Conservation (phyloP, 1,140 invertebrate species). For the Dinothrombium tinctorium region DNA sequence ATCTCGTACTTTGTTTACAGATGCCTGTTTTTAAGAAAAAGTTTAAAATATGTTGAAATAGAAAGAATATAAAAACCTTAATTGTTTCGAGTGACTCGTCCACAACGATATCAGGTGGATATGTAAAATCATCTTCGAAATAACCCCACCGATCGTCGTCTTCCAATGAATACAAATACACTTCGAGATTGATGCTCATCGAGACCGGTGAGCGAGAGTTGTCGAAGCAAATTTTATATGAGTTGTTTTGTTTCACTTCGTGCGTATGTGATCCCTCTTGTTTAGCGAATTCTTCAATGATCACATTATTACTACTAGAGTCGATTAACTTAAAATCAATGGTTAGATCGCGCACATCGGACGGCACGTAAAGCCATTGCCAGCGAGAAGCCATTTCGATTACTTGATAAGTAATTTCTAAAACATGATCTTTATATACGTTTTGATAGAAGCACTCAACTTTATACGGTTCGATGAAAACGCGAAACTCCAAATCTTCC, state of each 20-base stretch:
- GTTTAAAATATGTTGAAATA: slow-evolving; percentile 6
- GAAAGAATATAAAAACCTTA: slow-evolving; percentile 11
- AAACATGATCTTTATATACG: slow-evolving; percentile 29
- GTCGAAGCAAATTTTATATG: slow-evolving; percentile 57
- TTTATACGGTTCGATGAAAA: slow-evolving; percentile 33
- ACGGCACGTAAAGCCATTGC: slow-evolving; percentile 2
- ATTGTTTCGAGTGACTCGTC: slow-evolving; percentile 14
- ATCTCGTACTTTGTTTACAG: slow-evolving; percentile 30
- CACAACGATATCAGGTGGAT: slow-evolving; percentile 12
- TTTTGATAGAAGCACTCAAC: slow-evolving; percentile 42
- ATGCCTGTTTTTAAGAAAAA: slow-evolving; percentile 21
- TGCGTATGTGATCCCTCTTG: slow-evolving; percentile 13
- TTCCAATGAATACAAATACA: slow-evolving; percentile 35
- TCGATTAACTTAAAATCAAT: slow-evolving; percentile 15
- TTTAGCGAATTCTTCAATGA: neutral
- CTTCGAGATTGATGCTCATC: slow-evolving; percentile 57
- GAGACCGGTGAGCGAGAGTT: slow-evolving; percentile 48
- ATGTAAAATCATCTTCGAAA: slow-evolving; percentile 7
- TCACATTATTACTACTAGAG: neutral
- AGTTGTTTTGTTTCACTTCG: slow-evolving; percentile 29
- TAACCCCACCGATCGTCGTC: slow-evolving; percentile 24
- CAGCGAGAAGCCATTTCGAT: slow-evolving; percentile 4
- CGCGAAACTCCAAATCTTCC: slow-evolving; percentile 6
- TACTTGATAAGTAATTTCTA: slow-evolving; percentile 51
- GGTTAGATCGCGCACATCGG: neutral